These are phyloP conservation scores for Morpho deidamia DNA, from an alignment of 2,888 invertebrate species.

Conservation along the genomic window DNA sequence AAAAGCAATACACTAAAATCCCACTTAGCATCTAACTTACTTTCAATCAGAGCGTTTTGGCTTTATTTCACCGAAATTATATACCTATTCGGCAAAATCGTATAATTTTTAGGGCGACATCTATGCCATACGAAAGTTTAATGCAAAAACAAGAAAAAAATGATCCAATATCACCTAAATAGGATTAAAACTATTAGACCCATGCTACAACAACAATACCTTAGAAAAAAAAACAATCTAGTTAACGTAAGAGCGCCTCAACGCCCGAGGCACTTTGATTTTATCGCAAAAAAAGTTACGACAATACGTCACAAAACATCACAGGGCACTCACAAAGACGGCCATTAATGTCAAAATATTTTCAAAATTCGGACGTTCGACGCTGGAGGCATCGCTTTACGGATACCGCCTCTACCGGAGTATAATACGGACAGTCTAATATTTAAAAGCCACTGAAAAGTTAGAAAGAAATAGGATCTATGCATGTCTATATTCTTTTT, in stretches of 20 bases:
- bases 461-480: too few relatives aligned
- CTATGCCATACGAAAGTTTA: neutral
- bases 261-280: slow-evolving; percentile 32
- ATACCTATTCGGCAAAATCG: too few relatives aligned
- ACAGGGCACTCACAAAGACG: slow-evolving; percentile 52
- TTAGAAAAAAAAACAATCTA: slow-evolving; percentile 14
- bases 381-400: slow-evolving; percentile 57
- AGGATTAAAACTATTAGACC: slow-evolving; percentile 12
- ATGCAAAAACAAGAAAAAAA: neutral
- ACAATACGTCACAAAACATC: slow-evolving; percentile 51
- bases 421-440: slow-evolving; percentile 12
- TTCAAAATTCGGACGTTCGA: slow-evolving; percentile 65
- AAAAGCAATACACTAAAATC: too few relatives aligned
- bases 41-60: too few relatives aligned
- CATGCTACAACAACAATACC: slow-evolving; percentile 1
- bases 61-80: too few relatives aligned
- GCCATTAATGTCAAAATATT: slow-evolving; percentile 76
- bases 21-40: too few relatives aligned
- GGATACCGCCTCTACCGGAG: slow-evolving; percentile 36
- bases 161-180: slow-evolving; percentile 12
- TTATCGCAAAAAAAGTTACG: slow-evolving; percentile 31
- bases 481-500: too few relatives aligned
- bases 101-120: neutral
- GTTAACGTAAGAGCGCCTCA: slow-evolving; percentile 25
- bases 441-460: too few relatives aligned